These are phyloP conservation scores for Oeneis ivallda DNA, from an alignment of 2,888 invertebrate species.

Conservation along the genomic window DNA sequence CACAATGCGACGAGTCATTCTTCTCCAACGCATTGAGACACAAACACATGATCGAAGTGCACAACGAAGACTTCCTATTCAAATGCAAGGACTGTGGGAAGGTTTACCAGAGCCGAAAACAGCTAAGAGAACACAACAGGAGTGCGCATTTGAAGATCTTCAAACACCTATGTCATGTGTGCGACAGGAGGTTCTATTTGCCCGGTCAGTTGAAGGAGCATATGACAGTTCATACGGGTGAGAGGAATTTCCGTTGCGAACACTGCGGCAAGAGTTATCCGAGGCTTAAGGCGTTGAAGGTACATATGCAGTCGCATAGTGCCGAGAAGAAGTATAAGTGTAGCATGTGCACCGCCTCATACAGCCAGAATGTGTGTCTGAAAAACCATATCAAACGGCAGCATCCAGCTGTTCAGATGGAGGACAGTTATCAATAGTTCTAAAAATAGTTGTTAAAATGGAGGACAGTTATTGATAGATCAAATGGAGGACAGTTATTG, in stretches of 20 bases:
- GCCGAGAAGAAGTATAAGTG: constrained; percentile 77
- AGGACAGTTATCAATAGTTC: constrained; percentile 8
- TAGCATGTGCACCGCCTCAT: constrained; percentile 71
- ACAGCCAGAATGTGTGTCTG: constrained; percentile 77
- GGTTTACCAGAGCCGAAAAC: constrained; percentile 72
- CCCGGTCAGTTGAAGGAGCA: constrained; percentile 75
- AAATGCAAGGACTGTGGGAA: constrained; percentile 74
- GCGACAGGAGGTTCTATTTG: constrained; percentile 76
- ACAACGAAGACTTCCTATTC: constrained; percentile 72
- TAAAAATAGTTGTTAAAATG: too few species aligned
- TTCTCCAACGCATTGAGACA: constrained; percentile 72
- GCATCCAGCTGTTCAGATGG: constrained; percentile 45
- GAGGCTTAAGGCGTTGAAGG: constrained; percentile 64
- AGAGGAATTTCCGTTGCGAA: constrained; percentile 80
- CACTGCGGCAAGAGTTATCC: constrained; percentile 83
- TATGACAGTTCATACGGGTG: constrained; percentile 79
- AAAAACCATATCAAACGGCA: constrained; percentile 78
- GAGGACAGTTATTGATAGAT: too few species aligned
- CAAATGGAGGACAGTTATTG: too few species aligned
- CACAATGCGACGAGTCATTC: constrained; percentile 65
- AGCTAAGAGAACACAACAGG: constrained; percentile 68
- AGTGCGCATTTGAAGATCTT: constrained; percentile 73
- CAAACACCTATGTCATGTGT: constrained; percentile 79
- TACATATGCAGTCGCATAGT: constrained; percentile 79
- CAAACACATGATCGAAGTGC: constrained; percentile 69